Conservation (phyloP, 2,113 vertebrate species). For the Leptosomus discolor region DNA sequence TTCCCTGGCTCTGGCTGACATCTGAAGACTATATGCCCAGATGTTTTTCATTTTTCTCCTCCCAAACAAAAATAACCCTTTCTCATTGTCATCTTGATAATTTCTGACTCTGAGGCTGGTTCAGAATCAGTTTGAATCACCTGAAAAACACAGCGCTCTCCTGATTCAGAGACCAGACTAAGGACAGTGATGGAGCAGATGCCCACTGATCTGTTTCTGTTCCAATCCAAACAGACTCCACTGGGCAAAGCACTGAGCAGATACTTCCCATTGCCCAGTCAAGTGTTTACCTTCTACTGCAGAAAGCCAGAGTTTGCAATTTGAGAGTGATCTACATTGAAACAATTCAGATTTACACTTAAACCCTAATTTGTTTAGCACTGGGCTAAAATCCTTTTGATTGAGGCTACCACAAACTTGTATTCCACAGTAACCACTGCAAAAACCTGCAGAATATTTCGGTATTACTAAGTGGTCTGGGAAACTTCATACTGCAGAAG, state of each 20-base stretch:
- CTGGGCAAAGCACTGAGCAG: not conserved
- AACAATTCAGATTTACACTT: not conserved
- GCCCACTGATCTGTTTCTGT: not conserved
- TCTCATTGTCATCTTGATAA: not conserved
- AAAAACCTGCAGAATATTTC: not conserved
- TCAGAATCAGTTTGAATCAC: not conserved
- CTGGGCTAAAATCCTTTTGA: not conserved
- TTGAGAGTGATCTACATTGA: not conserved
- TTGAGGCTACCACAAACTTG: not conserved
- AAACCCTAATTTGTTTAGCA: not conserved
- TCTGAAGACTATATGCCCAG: not conserved
- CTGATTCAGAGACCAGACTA: not conserved
- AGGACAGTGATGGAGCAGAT: not conserved
- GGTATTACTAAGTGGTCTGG: not conserved
- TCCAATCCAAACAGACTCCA: not conserved
- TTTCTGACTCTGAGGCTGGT: not conserved
- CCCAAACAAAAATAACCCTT: constrained; percentile 1
- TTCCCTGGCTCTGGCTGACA: not conserved
- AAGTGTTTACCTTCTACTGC: not conserved
- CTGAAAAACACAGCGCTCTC: not conserved
- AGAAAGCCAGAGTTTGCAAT: not conserved
- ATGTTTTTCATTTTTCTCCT: constrained; percentile 1
- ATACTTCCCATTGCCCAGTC: not conserved
- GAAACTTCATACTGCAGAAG: not conserved
- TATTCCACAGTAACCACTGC: not conserved